phyloP scores from a whole-genome alignment of 1,140 invertebrate species.

The Papilio helenus region DNA sequence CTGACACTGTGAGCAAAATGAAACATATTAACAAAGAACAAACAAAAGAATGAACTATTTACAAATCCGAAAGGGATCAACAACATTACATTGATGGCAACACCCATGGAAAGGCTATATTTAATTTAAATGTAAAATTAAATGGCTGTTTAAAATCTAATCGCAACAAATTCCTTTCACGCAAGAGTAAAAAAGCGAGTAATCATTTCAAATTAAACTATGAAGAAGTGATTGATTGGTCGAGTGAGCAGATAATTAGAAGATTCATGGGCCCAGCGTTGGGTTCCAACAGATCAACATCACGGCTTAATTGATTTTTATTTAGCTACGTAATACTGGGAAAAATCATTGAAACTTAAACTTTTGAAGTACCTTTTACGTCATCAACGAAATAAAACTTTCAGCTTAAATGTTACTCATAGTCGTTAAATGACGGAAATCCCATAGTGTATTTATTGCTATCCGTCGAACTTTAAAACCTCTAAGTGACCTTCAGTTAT shows the following conservation, averaged over 20 bases:
- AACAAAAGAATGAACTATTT: background rate
- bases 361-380: conserved; percentile 30
- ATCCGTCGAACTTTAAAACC: background rate
- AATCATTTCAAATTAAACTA: conserved; percentile 44
- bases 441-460: no score
- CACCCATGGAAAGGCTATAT: no score
- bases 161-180: conserved; percentile 36
- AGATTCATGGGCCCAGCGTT: conserved; percentile 56
- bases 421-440: no score
- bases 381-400: no score
- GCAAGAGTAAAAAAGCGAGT: conserved; percentile 38
- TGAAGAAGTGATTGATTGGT: conserved; percentile 63
- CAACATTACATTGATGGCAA: no score
- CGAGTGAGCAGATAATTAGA: conserved; percentile 68
- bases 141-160: conserved; percentile 26
- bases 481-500: conserved; percentile 21
- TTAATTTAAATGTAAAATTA: background rate
- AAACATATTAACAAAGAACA: background rate
- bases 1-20: conserved; percentile 87
- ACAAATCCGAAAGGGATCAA: background rate
- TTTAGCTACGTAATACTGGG: conserved; percentile 49
- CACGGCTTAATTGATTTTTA: conserved; percentile 76
- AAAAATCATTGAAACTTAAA: conserved; percentile 56
- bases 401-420: no score
- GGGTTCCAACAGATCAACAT: conserved; percentile 54